These are phyloP conservation scores for Pristionchus fissidentatus DNA, from an alignment of 2,888 invertebrate genomes.

Conservation along the genomic window DNA sequence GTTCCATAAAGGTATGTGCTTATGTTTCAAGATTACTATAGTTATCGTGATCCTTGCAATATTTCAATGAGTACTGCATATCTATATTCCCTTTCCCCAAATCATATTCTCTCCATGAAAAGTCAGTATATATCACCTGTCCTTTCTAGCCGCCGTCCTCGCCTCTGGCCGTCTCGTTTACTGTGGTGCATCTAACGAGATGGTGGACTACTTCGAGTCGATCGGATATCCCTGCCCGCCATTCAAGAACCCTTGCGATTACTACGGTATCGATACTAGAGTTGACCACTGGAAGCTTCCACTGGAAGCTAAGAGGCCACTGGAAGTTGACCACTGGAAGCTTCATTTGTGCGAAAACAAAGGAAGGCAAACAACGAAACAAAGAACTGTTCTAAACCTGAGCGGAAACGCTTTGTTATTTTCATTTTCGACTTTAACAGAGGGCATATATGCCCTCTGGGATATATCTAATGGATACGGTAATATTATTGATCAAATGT, in stretches of 20 bases:
- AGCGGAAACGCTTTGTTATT: too few relatives aligned
- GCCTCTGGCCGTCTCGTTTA: constrained; percentile 93
- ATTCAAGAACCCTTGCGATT: constrained; percentile 95
- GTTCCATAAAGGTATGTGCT: constrained; percentile 84
- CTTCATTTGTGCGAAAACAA: too few relatives aligned
- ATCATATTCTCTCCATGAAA: not conserved
- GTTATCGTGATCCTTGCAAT: not conserved
- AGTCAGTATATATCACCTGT: not conserved
- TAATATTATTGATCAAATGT: not conserved
- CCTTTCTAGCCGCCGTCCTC: constrained; percentile 84
- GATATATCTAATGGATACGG: not conserved
- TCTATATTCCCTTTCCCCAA: not conserved
- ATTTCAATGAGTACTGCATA: not conserved
- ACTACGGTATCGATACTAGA: constrained; percentile 82
- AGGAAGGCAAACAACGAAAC: too few relatives aligned
- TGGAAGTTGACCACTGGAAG: too few relatives aligned
- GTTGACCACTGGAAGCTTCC: too few relatives aligned
- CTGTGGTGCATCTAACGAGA: constrained; percentile 89
- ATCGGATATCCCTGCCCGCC: constrained; percentile 94
- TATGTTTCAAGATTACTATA: not conserved
- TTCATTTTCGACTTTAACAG: too few relatives aligned
- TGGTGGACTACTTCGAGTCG: constrained; percentile 89
- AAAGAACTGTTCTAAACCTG: too few relatives aligned
- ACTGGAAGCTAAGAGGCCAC: too few relatives aligned
- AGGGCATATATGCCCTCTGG: too few relatives aligned